Evolutionary conservation across 2,888 invertebrate species (phyloP), one percentile per base, ranked within the genome.

Genomic region (Agonopterix subpropinquella): DNA sequence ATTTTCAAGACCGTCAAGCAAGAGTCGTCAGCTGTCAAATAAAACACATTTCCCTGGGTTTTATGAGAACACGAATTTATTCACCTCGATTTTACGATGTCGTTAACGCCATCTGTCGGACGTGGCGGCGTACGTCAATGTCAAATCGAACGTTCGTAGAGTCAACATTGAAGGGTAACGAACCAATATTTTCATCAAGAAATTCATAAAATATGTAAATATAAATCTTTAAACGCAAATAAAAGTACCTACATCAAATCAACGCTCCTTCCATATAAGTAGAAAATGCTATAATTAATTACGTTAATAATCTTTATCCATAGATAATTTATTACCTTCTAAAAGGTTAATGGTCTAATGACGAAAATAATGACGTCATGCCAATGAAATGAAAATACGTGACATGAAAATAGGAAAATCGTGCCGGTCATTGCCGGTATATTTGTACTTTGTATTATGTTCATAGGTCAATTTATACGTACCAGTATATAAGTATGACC

Each of bases 261-360:
- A 28, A 28, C 28, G 28, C 28, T 28, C 28, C 7, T 28, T 28
- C 28, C 28, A 28, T 28, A 28, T 7, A 28, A 7, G 28, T 28
- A 7, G 28, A 7, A 28, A 28, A 28, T 5, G 4, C 28, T 28
- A 28, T 28, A 5, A 28, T 28, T 44, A 44, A 44, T 18, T 35
- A 44, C 15, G 5, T 47, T 43, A 43, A 41, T 37, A 28, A 28
- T 28, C 5, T 28, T 47, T 45, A 45, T 49, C 28, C 8, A 47
- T 48, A 53, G 49, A 53, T 53, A 47, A 58, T 61, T 64, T 64
- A 54, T 55, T 57, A 52, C 28, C 28, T 28, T 47, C 49, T 50
- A 39, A 62, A 54, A 66, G 72, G 69, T 68, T 65, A 68, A 66
- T 64, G 70, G 58, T 61, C 73, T 62, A 41, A 54, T 57, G 56